Conservation (phyloP, 2,797 vertebrate species). For the Malacoctenus gilli region DNA sequence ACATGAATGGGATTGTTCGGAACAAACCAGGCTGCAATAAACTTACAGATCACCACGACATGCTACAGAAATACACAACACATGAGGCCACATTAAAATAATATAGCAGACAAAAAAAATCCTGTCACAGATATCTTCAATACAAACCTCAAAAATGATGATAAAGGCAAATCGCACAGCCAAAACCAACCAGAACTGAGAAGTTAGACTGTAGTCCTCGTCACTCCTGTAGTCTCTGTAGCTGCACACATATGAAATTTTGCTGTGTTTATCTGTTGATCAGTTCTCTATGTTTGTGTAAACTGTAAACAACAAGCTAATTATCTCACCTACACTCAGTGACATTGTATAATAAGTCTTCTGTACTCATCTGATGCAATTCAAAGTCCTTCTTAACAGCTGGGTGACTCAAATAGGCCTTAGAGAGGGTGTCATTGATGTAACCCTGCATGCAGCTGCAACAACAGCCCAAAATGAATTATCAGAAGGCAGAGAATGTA, state of each 20-base stretch:
- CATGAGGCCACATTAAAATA: background rate
- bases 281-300: too few relatives aligned
- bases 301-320: too few relatives aligned
- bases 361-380: background rate
- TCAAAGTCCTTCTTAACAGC: background rate
- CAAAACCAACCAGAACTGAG: slow-evolving; percentile 90
- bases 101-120: background rate
- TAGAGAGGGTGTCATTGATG: slow-evolving; percentile 87
- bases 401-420: slow-evolving; percentile 72
- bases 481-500: background rate
- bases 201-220: slow-evolving; percentile 79
- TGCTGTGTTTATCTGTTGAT: too few relatives aligned
- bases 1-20: slow-evolving; percentile 83
- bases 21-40: slow-evolving; percentile 91
- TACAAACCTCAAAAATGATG: slow-evolving; percentile 91
- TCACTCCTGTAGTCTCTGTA: slow-evolving; percentile 88
- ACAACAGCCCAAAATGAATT: slow-evolving; percentile 3
- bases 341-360: slow-evolving; percentile 26
- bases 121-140: background rate
- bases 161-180: slow-evolving; percentile 90
- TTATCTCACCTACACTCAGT: slow-evolving; percentile 87
- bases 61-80: slow-evolving; percentile 78
- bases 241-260: slow-evolving; percentile 76
- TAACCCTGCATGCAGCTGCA: slow-evolving; percentile 89
- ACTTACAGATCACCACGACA: slow-evolving; percentile 88